phyloP scores from a whole-genome alignment of 2,888 invertebrate species.

The Resseliella maxima region DNA sequence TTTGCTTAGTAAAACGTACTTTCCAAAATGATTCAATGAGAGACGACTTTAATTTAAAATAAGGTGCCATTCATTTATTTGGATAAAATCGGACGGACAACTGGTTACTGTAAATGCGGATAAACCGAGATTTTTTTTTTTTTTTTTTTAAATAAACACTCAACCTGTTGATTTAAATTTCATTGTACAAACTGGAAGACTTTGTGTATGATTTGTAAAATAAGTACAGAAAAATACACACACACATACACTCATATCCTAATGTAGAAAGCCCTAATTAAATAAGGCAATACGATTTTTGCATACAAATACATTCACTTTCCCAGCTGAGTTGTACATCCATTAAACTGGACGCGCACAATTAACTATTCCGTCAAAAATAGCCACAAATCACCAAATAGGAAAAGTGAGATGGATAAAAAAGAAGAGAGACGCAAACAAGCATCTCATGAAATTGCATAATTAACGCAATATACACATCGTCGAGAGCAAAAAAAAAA shows the following conservation, averaged over 20 bases:
- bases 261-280: not conserved
- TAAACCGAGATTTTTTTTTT: too few species aligned
- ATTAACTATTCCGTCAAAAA: not conserved
- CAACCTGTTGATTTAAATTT: not conserved
- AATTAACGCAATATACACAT: constrained; percentile 22
- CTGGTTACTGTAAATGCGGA: not conserved
- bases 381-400: not conserved
- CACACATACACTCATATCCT: too few species aligned
- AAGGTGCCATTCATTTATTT: too few species aligned
- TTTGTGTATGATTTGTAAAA: not conserved
- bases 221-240: too few species aligned
- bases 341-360: constrained; percentile 45
- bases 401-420: not conserved
- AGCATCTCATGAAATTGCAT: constrained; percentile 18
- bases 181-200: not conserved
- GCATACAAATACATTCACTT: constrained; percentile 2
- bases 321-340: not conserved
- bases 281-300: not conserved
- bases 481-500: too few species aligned
- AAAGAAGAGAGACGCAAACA: not conserved
- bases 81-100: too few species aligned
- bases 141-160: not conserved
- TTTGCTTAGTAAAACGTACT: not conserved
- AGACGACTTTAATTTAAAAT: not conserved
- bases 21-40: not conserved